Percentiles rank a stretch among this genome's conserved stretches.
Evolutionary conservation across 1,140 invertebrate species (phyloP).

Genomic region (Apis laboriosa): DNA sequence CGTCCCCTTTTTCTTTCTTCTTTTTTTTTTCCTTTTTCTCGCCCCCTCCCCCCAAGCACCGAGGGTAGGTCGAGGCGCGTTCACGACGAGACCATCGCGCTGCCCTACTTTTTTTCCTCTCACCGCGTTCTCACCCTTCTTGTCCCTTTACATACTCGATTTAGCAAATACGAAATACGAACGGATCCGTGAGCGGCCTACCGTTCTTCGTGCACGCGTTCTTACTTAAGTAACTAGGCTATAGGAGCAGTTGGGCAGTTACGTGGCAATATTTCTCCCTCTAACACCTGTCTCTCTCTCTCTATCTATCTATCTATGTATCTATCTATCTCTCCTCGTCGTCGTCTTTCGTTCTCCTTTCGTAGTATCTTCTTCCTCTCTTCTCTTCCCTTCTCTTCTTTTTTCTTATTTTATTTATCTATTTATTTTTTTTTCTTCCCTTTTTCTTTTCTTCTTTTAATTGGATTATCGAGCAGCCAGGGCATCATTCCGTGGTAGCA

Average conservation of each 20-base stretch:
- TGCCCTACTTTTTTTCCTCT: conserved; percentile 31
- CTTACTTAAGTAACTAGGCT: conserved; percentile 62
- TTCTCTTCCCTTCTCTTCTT: conserved; percentile 17
- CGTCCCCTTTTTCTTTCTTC: not conserved
- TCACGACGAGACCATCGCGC: conserved; percentile 39
- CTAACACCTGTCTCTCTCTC: not conserved
- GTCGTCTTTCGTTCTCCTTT: not conserved
- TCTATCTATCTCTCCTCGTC: not conserved
- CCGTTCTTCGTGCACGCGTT: conserved; percentile 20
- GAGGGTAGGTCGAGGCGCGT: conserved; percentile 12
- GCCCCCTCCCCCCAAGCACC: not conserved
- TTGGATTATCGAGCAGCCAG: conserved; percentile 21
- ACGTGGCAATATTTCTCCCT: conserved; percentile 40
- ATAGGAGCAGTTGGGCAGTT: conserved; percentile 66
- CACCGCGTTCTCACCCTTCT: not conserved
- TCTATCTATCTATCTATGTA: not conserved
- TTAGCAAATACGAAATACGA: conserved; percentile 23
- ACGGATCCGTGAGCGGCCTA: conserved; percentile 9
- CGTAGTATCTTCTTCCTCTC: not conserved
- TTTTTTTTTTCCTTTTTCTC: not conserved
- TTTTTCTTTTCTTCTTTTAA: conserved; percentile 25
- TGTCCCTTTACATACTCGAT: conserved; percentile 27
- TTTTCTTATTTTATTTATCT: conserved; percentile 3
- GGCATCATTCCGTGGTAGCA: conserved; percentile 31
- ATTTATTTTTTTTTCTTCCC: not conserved